A percentile compares a stretch with the other conserved stretches of the same genome.
These are phyloP conservation scores for Melanotus villosus DNA, from an alignment of 2,888 invertebrate species.

Conservation along the genomic window DNA sequence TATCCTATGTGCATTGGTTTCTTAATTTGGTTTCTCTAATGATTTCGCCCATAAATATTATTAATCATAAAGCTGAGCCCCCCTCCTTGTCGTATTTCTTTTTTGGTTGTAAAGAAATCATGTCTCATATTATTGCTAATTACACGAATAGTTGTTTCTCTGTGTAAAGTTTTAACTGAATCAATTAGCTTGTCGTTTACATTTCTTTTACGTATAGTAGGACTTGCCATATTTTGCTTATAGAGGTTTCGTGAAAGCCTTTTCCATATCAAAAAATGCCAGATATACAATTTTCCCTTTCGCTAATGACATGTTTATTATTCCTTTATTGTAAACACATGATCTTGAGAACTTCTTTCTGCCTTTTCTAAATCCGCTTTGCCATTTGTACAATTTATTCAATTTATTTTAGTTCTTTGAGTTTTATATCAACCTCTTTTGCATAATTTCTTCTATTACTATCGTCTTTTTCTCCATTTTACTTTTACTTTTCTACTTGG, in stretches of 20 bases:
- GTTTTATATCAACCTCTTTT: too few relatives aligned
- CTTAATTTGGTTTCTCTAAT: background rate
- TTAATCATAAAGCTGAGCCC: background rate
- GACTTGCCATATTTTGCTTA: background rate
- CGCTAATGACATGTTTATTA: background rate
- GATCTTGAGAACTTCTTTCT: too few relatives aligned
- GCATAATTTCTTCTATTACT: too few relatives aligned
- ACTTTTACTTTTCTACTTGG: too few relatives aligned
- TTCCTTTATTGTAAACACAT: background rate
- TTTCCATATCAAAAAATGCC: slow-evolving; percentile 4
- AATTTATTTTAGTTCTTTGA: too few relatives aligned
- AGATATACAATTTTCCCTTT: background rate
- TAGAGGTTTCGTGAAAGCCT: too few relatives aligned
- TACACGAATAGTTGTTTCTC: background rate
- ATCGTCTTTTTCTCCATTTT: too few relatives aligned
- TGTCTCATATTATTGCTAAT: slow-evolving; percentile 6
- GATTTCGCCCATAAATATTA: background rate
- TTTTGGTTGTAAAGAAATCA: slow-evolving; percentile 2
- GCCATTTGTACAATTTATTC: too few relatives aligned
- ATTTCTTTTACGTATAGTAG: background rate
- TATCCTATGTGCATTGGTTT: background rate
- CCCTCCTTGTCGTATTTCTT: slow-evolving; percentile 2
- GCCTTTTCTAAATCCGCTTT: too few relatives aligned
- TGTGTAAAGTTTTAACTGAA: background rate
- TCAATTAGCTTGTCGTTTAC: background rate